These are phyloP conservation scores for Dysmachus trigonus DNA, from an alignment of 2,888 invertebrate genomes.

Conservation along the genomic window DNA sequence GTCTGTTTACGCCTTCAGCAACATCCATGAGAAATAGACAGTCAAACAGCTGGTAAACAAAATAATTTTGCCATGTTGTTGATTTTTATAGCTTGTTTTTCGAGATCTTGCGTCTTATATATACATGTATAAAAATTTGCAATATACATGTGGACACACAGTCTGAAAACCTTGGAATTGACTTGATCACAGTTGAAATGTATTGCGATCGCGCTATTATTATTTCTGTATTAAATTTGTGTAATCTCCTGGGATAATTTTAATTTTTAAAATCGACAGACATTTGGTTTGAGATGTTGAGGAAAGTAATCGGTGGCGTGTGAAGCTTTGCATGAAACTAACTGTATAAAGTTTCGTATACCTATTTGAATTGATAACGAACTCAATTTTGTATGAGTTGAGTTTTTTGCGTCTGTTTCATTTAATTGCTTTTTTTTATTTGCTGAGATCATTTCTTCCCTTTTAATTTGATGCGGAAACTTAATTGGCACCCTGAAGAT, in stretches of 20 bases:
- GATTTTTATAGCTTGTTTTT: neutral
- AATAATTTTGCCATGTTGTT: neutral
- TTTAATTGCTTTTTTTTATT: no score
- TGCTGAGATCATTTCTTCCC: no score
- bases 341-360: no score
- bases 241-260: neutral
- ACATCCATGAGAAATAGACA: neutral
- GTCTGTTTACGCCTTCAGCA: neutral
- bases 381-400: no score
- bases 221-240: neutral
- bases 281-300: neutral
- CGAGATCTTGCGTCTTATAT: neutral
- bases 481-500: conserved; percentile 78
- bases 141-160: neutral
- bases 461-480: no score
- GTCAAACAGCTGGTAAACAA: neutral
- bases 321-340: neutral
- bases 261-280: neutral
- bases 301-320: neutral
- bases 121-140: neutral
- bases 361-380: no score
- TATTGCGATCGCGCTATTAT: neutral
- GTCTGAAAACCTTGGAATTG: neutral
- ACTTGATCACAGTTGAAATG: neutral
- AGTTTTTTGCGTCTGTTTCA: no score